Base-by-base conservation (phyloP, 2,888 invertebrate genomes). In the Athetis lepigone region DNA sequence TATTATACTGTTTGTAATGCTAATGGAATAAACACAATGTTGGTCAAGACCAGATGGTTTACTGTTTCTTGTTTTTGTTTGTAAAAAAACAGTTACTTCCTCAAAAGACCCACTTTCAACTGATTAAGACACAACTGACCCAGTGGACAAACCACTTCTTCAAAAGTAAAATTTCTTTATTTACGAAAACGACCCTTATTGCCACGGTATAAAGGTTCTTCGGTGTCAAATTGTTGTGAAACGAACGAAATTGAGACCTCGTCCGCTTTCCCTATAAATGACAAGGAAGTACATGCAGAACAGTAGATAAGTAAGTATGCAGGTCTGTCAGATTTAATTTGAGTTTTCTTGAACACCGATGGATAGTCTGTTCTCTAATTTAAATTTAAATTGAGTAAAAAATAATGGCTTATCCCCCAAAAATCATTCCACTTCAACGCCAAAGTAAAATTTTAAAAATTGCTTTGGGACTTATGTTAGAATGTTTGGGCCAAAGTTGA, bases 271-370 rank as follows among this genome's bases (percentile, higher is more conserved):
- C 8, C 40, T 23, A 4, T 39, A 23, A 49, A 64, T 50, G 21
- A 42, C 45, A 68, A 46, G 13, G 42, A 39, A 59, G 58, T 51
- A 51, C 33, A 59, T 43, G 19, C 50, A n/a, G n/a, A n/a, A n/a
- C n/a, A n/a, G n/a, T n/a, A n/a, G n/a, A n/a, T n/a, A n/a, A n/a
- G n/a, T n/a, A n/a, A n/a, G n/a, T n/a, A n/a, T n/a, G n/a, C n/a
- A n/a, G n/a, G n/a, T n/a, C n/a, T n/a, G n/a, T n/a, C n/a, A n/a
- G n/a, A n/a, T n/a, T n/a, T n/a, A n/a, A n/a, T n/a, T n/a, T n/a
- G n/a, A n/a, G n/a, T n/a, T n/a, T n/a, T n/a, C n/a, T n/a, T n/a
- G n/a, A n/a, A n/a, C n/a, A n/a, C n/a, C n/a, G n/a, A n/a, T n/a
- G n/a, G n/a, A n/a, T n/a, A n/a, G n/a, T n/a, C n/a, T n/a, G n/a